Evolutionary conservation across 2,888 invertebrate species (phyloP), one percentile per base, ranked within the genome.

Genomic region (Stenolophus ochropezus): DNA sequence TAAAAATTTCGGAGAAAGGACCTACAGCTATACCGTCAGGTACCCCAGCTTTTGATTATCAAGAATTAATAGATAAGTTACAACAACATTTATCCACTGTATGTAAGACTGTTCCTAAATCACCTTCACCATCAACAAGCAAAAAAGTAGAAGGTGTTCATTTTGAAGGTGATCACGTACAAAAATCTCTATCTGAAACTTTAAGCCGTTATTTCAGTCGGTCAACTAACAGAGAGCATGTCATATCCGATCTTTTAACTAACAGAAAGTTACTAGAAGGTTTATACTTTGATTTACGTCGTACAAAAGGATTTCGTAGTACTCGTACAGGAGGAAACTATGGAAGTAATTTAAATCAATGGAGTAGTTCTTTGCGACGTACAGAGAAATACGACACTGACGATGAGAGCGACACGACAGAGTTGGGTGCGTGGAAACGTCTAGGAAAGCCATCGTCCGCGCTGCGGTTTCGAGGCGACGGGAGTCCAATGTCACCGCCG

Each of bases 251-350:
- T 85, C 90, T 96, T 74, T 89, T 96, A 76, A 94, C 94, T 6
- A 94, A 96, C 87, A 91, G 95, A 85, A 93, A 93, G 86, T 90
- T 94, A 23, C 89, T 96, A 76, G 95, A 94, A 87, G 94, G 92
- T 87, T 89, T 94, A 27, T 94, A 94, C 86, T 94, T 94, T 86
- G 94, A 94, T 86, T 90, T 94, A 84, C 91, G 94, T 83, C 93
- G 94, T 86, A 92, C 94, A 23, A 92, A 93, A 83, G 91, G 91
- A 0, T 92, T 92, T 83, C 86, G 91, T 27, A 90, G 90, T 16
- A 86, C 87, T 21, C 84, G 88, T 14, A 73, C 56, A 16, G 69
- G 16, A 27, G 73, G 47, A 27, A n/a, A n/a, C n/a, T 65, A 82
- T 21, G 74, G 76, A 21, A 83, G 80, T 69, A 77, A 82, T 20